A percentile compares a stretch with the other conserved stretches of the same genome.
These are phyloP conservation scores for Drosophila pectinifera DNA, from an alignment of 1,140 invertebrate genomes.

Conservation along the genomic window DNA sequence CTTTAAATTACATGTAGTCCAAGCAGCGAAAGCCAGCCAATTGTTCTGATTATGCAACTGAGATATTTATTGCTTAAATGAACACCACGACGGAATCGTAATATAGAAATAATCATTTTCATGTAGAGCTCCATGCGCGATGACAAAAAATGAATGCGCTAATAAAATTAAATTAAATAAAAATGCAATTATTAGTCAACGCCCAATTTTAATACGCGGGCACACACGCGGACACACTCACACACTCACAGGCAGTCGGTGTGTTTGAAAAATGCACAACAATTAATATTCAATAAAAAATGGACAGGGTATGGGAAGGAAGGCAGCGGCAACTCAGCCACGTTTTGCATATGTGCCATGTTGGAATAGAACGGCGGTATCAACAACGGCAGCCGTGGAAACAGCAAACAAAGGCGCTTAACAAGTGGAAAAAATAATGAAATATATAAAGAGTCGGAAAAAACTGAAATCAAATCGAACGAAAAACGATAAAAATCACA, in stretches of 20 bases:
- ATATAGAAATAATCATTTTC: conserved; percentile 46
- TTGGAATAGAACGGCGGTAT: conserved; percentile 42
- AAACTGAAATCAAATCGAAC: conserved; percentile 51
- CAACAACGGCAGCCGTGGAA: conserved; percentile 17
- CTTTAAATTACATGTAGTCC: background rate
- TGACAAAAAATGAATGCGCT: conserved; percentile 38
- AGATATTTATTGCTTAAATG: conserved; percentile 9
- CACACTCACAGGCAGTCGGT: background rate
- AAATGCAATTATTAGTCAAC: conserved; percentile 52
- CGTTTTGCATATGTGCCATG: conserved; percentile 42
- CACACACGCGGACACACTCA: background rate
- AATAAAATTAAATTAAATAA: conserved; percentile 55
- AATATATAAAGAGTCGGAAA: conserved; percentile 41
- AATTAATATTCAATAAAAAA: conserved; percentile 57
- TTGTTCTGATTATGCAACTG: conserved; percentile 1
- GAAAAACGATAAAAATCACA: conserved; percentile 65
- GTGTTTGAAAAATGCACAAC: conserved; percentile 57
- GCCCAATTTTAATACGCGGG: conserved; percentile 47
- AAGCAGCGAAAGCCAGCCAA: background rate
- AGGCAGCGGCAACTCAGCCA: conserved; percentile 23
- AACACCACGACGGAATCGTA: conserved; percentile 12
- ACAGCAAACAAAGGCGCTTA: conserved; percentile 32
- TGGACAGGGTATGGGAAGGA: conserved; percentile 10
- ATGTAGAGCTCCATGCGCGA: background rate
- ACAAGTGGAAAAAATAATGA: conserved; percentile 51